Evolutionary conservation across 2,888 invertebrate genomes (phyloP).

Genomic region (Junonia oenone): DNA sequence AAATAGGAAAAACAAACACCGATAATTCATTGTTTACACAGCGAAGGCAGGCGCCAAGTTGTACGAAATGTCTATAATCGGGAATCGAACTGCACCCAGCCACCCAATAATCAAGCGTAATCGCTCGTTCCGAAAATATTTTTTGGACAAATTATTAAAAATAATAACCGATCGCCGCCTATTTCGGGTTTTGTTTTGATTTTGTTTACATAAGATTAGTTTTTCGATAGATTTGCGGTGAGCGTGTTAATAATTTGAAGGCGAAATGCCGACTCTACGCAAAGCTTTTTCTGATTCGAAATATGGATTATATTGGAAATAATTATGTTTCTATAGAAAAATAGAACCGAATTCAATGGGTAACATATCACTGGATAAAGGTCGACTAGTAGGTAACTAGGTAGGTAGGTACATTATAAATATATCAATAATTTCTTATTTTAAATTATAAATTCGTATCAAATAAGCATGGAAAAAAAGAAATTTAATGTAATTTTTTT

Average conservation of each 20-base stretch:
- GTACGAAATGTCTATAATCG: constrained; percentile 69
- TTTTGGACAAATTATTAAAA: constrained; percentile 20
- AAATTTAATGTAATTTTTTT: too few relatives aligned
- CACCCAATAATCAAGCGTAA: constrained; percentile 68
- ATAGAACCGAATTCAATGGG: too few relatives aligned
- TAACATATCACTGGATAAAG: too few relatives aligned
- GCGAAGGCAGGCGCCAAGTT: constrained; percentile 54
- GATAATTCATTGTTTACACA: constrained; percentile 66
- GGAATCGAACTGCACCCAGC: constrained; percentile 49
- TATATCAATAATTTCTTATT: too few relatives aligned
- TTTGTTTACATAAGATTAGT: constrained; percentile 7
- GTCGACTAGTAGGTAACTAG: too few relatives aligned
- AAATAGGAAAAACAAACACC: constrained; percentile 48
- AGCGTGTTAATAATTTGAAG: neutral
- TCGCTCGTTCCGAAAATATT: constrained; percentile 45
- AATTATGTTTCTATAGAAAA: too few relatives aligned
- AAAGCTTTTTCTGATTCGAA: too few relatives aligned
- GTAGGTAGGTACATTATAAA: too few relatives aligned
- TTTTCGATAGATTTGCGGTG: neutral
- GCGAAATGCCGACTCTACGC: too few relatives aligned
- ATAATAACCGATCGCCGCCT: constrained; percentile 14
- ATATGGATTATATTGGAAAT: too few relatives aligned
- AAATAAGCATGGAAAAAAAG: too few relatives aligned
- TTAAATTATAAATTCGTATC: too few relatives aligned
- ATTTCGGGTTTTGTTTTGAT: constrained; percentile 10